Evolutionary conservation across 2,113 vertebrate genomes (phyloP).

Genomic region (Acinonyx jubatus): DNA sequence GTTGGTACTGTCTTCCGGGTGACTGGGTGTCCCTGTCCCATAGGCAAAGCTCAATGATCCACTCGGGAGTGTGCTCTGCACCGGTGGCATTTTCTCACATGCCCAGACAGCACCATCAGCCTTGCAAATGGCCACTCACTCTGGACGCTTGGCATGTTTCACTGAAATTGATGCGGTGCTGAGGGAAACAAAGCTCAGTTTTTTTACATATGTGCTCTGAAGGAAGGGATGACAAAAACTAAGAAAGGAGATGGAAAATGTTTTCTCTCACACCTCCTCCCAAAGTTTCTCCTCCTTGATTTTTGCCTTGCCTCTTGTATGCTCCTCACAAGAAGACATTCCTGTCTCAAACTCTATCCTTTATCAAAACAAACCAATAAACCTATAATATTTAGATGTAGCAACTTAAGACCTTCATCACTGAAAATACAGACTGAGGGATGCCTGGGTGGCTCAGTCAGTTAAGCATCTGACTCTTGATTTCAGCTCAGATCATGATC

Average conservation of each 20-base stretch:
- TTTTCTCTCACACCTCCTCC: not conserved
- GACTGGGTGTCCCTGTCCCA: not conserved
- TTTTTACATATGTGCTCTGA: not conserved
- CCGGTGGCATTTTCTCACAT: not conserved
- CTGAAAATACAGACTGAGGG: not conserved
- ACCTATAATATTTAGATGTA: not conserved
- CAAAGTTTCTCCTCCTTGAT: not conserved
- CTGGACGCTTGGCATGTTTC: not conserved
- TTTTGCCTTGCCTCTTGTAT: not conserved
- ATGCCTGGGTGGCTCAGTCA: no score
- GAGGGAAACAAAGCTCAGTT: not conserved
- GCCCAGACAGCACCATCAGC: not conserved
- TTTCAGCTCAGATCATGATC: no score
- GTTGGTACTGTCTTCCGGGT: not conserved
- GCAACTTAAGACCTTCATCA: not conserved
- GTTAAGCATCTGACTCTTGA: no score
- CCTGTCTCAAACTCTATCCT: not conserved
- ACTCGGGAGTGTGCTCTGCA: accelerated
- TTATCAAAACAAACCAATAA: not conserved
- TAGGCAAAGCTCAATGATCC: accelerated
- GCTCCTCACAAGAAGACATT: not conserved
- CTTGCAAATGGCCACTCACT: not conserved
- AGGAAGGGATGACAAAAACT: not conserved
- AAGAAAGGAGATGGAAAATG: not conserved
- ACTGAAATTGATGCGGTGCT: not conserved